A percentile compares a stretch with the other conserved stretches of the same genome.
Conservation (phyloP, 2,113 vertebrate genomes). For the Gavialis gangeticus region DNA sequence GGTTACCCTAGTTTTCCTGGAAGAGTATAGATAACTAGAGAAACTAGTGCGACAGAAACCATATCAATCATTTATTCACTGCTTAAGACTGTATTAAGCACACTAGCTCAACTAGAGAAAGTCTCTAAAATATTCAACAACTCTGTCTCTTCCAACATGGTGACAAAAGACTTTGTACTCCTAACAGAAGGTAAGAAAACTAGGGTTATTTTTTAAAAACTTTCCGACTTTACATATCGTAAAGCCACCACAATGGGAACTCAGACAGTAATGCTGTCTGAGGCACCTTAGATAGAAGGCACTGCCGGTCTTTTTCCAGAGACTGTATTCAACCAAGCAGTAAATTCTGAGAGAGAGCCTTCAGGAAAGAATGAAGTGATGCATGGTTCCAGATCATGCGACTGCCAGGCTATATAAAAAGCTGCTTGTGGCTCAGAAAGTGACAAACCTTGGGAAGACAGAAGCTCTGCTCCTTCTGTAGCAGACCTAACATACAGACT, state of each 20-base stretch:
- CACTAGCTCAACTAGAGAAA: background rate
- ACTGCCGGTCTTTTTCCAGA: background rate
- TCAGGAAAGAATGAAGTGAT: background rate
- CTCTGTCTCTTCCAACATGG: background rate
- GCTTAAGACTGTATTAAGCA: background rate
- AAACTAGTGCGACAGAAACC: background rate
- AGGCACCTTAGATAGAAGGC: background rate
- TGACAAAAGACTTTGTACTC: no score
- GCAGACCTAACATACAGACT: background rate
- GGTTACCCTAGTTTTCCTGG: background rate
- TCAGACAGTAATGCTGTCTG: background rate
- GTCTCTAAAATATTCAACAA: background rate
- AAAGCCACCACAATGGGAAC: background rate
- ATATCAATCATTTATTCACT: background rate
- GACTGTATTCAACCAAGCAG: background rate
- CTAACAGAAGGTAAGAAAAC: no score
- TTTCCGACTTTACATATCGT: background rate
- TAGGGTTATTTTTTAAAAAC: no score
- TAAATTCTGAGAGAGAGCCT: background rate
- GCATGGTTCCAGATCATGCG: background rate
- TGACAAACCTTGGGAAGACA: background rate
- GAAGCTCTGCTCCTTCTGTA: background rate
- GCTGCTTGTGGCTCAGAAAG: background rate
- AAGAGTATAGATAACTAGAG: background rate
- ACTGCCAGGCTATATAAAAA: background rate